A percentile compares a stretch with the other conserved stretches of the same genome.
Evolutionary conservation across 2,797 vertebrate species (phyloP).

Genomic region (Dermochelys coriacea): DNA sequence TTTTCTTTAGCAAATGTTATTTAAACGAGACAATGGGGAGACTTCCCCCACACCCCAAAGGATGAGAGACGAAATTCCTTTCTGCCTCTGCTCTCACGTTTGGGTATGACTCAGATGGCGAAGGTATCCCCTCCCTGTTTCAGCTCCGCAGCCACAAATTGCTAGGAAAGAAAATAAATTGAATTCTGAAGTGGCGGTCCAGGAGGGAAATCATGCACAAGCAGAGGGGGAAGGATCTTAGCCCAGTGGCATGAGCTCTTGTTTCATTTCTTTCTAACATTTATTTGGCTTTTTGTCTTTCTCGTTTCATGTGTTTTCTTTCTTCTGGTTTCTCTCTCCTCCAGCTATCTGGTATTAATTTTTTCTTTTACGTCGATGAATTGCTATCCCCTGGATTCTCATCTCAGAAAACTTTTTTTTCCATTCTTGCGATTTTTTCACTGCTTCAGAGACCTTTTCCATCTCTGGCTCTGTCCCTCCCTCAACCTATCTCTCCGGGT

Average conservation of each 20-base stretch:
- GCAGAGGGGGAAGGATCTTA: background rate
- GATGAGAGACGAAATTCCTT: constrained; percentile 29
- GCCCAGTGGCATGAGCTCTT: background rate
- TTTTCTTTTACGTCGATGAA: background rate
- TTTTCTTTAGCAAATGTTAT: constrained; percentile 2
- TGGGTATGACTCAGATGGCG: constrained; percentile 32
- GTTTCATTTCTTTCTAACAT: background rate
- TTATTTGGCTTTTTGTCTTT: background rate
- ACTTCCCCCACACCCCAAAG: constrained; percentile 39
- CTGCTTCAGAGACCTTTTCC: background rate
- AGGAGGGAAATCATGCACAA: background rate
- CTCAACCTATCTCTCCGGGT: background rate
- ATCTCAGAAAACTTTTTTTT: background rate
- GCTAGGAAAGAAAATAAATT: background rate
- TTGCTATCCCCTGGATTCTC: background rate
- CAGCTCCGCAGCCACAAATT: background rate
- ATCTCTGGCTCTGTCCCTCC: background rate
- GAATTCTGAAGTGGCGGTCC: background rate
- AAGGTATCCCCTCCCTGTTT: constrained; percentile 47
- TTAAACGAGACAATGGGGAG: constrained; percentile 34
- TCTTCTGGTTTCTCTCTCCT: background rate
- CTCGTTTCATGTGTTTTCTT: background rate
- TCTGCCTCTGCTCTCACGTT: background rate
- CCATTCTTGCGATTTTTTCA: background rate
- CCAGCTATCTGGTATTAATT: background rate